These are phyloP conservation scores for Enteromius treurensis DNA, from an alignment of 2,797 vertebrate genomes.

Conservation along the genomic window DNA sequence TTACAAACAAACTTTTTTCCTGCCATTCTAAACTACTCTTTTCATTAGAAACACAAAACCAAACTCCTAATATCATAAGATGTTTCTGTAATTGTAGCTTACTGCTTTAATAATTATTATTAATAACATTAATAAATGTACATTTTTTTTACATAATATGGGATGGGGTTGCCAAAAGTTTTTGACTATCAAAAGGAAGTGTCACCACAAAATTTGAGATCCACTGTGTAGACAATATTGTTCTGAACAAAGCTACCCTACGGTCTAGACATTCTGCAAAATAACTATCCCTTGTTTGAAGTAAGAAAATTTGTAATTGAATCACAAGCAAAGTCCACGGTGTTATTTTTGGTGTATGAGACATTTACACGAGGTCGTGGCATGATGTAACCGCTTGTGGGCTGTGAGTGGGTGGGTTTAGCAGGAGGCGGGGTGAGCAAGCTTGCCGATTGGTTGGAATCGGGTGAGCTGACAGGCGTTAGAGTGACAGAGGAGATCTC, in stretches of 20 bases:
- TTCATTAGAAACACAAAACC: not conserved
- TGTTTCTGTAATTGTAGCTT: not conserved
- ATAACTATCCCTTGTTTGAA: not conserved
- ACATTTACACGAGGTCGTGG: slow-evolving; percentile 77
- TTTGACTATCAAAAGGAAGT: not conserved
- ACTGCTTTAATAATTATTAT: no score
- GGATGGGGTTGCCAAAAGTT: not conserved
- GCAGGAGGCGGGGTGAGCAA: slow-evolving; percentile 79
- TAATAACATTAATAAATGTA: not conserved
- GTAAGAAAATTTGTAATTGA: not conserved
- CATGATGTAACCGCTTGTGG: slow-evolving; percentile 73
- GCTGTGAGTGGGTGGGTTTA: slow-evolving; percentile 75
- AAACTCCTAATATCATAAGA: not conserved
- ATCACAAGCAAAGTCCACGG: slow-evolving; percentile 16
- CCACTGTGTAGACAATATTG: slow-evolving; percentile 7
- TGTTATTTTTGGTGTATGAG: not conserved
- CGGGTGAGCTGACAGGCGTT: slow-evolving; percentile 79
- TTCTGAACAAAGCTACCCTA: not conserved
- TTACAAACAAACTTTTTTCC: not conserved
- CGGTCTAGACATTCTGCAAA: not conserved
- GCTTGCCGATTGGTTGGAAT: slow-evolving; percentile 77
- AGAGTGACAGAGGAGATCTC: slow-evolving; percentile 82
- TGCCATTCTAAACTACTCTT: not conserved
- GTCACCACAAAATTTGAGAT: not conserved
- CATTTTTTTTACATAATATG: not conserved